Percentiles rank a stretch among this genome's conserved stretches.
Evolutionary conservation across 2,113 vertebrate genomes (phyloP).

Genomic region (Riparia riparia): DNA sequence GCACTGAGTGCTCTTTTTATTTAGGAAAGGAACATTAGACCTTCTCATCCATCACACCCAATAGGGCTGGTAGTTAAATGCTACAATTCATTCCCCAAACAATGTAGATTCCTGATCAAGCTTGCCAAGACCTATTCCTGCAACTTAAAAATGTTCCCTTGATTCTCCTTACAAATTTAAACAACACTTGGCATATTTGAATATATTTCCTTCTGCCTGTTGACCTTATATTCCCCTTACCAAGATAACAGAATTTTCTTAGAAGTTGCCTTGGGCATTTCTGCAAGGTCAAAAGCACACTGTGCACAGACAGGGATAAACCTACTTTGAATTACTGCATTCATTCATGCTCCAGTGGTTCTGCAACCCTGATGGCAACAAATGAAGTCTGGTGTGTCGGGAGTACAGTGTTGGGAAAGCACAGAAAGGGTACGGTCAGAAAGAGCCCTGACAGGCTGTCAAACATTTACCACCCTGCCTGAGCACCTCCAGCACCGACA

Average conservation of each 20-base stretch:
- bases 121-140: background rate
- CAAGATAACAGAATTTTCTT: background rate
- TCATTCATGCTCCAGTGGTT: background rate
- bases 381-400: background rate
- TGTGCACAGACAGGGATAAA: background rate
- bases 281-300: constrained; percentile 37
- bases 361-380: background rate
- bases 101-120: background rate
- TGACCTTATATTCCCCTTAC: background rate
- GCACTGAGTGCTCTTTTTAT: background rate
- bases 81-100: background rate
- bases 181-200: background rate
- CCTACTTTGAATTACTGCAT: background rate
- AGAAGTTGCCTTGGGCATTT: background rate
- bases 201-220: background rate
- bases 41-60: background rate
- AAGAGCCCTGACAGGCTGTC: background rate
- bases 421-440: background rate
- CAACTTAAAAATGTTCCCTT: background rate
- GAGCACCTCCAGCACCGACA: background rate
- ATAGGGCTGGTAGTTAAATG: background rate
- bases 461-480: background rate
- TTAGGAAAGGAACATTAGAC: background rate
- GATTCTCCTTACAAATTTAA: background rate
- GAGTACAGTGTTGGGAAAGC: background rate